Base-by-base conservation (phyloP, 1,140 invertebrate species). In the Euwallacea fornicatus region DNA sequence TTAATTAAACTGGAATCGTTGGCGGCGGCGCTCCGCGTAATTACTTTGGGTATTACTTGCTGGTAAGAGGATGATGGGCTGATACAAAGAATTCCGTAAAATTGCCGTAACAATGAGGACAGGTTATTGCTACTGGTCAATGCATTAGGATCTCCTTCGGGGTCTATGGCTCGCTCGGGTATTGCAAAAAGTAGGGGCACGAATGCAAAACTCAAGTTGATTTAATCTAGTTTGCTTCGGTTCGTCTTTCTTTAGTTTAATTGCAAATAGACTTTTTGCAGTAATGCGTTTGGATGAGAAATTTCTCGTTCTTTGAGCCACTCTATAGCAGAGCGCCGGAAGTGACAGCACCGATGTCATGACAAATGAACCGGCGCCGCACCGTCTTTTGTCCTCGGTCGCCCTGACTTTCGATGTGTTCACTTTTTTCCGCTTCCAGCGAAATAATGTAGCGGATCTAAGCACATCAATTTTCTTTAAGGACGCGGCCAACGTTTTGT, bases 311-410 rank as follows among this genome's bases (percentile, higher is more conserved):
- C 21, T 33, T 33, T 33, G 21, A 56, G 54, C 46, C 56, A 41
- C 66, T 43, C 55, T 58, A 33, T 42, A 55, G 60, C 64, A 66
- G 68, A 72, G 69, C 67, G 72, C 76, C 76, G 77, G 77, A 78
- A 78, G 75, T 78, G 77, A 77, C 77, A 76, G 74, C 70, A 70
- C 71, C 72, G 77, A 77, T 73, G 77, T 75, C 74, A 75, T 78
- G 77, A 78, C 76, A 78, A 78, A 78, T 78, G 77, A 77, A 77
- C 75, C 77, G 75, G 75, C 76, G 75, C 75, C 75, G 41, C 71
- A 72, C 66, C 73, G 76, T 77, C 76, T 73, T 77, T 77, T 76
- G 72, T 76, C 69, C 74, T 66, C 72, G 21, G 64, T 64, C 74
- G 61, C 71, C 68, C 71, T 66, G 66, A 66, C 71, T 62, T 75